Percentiles rank a stretch among this genome's conserved stretches.
Evolutionary conservation across 2,888 invertebrate species (phyloP).

Genomic region (Rhyacophila evoluta): DNA sequence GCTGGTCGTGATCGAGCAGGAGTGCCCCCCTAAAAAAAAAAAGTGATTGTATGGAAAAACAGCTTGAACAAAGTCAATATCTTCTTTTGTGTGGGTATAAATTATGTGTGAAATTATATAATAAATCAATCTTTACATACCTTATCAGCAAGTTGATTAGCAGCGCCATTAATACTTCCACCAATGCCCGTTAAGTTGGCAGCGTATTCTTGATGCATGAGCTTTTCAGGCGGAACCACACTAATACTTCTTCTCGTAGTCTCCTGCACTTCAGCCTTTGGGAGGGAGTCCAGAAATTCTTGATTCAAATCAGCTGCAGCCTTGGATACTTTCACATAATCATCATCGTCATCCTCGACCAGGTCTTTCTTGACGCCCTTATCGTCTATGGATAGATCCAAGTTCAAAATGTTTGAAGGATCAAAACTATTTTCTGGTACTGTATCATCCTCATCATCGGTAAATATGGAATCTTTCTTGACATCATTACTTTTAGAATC

Average conservation of each 20-base stretch:
- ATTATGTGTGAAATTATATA: too few species aligned
- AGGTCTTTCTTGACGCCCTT: conserved; percentile 58
- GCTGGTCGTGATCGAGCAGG: conserved; percentile 29
- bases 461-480: conserved; percentile 1
- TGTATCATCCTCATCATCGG: conserved; percentile 37
- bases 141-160: conserved; percentile 16
- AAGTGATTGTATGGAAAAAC: too few species aligned
- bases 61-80: too few species aligned
- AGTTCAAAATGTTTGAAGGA: conserved; percentile 53
- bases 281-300: conserved; percentile 65
- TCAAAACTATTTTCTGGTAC: conserved; percentile 47
- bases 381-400: conserved; percentile 52
- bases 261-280: conserved; percentile 48
- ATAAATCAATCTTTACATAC: not conserved
- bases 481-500: conserved; percentile 11
- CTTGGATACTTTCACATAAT: conserved; percentile 56
- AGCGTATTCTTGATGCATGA: conserved; percentile 32
- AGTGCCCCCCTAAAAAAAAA: conserved; percentile 25
- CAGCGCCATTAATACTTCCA: conserved; percentile 14
- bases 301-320: conserved; percentile 65
- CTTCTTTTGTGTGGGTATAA: too few species aligned
- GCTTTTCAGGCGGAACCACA: conserved; percentile 63
- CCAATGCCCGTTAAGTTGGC: not conserved
- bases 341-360: conserved; percentile 59
- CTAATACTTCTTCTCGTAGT: conserved; percentile 51